Base-by-base conservation (phyloP, 2,888 invertebrate genomes). In the Lottia gigantea region DNA sequence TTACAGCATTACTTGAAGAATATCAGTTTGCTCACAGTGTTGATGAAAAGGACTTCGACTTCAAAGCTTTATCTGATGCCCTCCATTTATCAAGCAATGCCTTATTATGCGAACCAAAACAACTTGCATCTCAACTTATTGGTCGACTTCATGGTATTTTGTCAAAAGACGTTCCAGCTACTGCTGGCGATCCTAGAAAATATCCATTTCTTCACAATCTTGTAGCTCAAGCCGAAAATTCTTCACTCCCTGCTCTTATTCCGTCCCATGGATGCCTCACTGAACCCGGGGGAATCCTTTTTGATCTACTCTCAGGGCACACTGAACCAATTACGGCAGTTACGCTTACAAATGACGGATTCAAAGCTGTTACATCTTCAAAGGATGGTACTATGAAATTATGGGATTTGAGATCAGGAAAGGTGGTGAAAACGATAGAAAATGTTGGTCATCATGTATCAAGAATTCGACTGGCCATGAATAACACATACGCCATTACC, bases 31-130 rank as follows among this genome's bases (percentile, higher is more conserved):
- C 83, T 0, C 70, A 86, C 7, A 70, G 71, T 23, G 74, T 76
- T 0, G 87, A 86, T 65, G 84, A 86, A 1, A 73, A 76, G 0
- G 87, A 88, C 68, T 64, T 61, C 6, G 87, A 88, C 46, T 75
- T 87, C 25, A 83, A 90, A 67, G 88, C 92, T 66, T 87, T 94
- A 4, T 92, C 92, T 82, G 92, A 93, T 76, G 92, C 94, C 73
- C 91, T 95, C 72, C 93, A 93, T 88, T 90, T 91, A 0, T 92
- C 94, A 80, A 92, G 93, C 7, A 91, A 91, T 82, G 93, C 94
- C 19, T 89, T 96, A 68, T 93, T 92, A 82, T 94, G 94, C 80
- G 95, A 95, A 86, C 94, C 94, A 46, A 91, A 93, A 82, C 95
- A 96, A 88, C 92, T 95, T 82, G 94, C 93, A 81, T 92, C 95